Conservation (phyloP, 2,797 vertebrate genomes). For the Sebastes steindachneri region DNA sequence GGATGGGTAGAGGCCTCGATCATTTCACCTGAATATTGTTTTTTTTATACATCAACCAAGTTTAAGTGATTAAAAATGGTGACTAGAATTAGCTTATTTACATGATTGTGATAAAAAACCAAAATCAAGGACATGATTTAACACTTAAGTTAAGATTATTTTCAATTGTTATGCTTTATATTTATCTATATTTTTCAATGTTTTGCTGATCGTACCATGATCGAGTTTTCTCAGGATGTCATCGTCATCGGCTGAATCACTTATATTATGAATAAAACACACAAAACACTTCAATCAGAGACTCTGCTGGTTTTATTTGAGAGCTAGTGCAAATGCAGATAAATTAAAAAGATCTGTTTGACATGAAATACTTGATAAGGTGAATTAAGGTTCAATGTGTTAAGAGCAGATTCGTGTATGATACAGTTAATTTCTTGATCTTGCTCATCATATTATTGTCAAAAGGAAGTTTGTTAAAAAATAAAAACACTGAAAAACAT, state of each 20-base stretch:
- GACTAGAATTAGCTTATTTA: background rate
- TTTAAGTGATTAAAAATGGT: conserved; percentile 1
- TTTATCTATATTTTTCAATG: conserved; percentile 35
- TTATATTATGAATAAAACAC: conserved; percentile 52
- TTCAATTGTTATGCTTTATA: conserved; percentile 27
- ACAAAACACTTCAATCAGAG: background rate
- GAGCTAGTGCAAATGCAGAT: conserved; percentile 46
- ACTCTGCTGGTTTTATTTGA: conserved; percentile 62
- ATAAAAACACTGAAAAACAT: background rate
- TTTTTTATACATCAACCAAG: background rate
- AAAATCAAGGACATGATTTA: background rate
- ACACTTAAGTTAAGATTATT: conserved; percentile 4
- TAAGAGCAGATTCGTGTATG: background rate
- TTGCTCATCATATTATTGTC: background rate
- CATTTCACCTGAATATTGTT: background rate
- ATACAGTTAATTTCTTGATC: background rate
- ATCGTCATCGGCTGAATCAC: conserved; percentile 21
- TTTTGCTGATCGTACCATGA: conserved; percentile 29
- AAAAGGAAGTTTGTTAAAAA: background rate
- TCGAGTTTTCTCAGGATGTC: background rate
- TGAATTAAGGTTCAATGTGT: background rate
- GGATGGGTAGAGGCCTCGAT: background rate
- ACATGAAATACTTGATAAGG: background rate
- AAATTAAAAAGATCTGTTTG: background rate
- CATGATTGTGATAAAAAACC: background rate